Conservation (phyloP, 2,888 invertebrate species). For the Synergus laeviventris region DNA sequence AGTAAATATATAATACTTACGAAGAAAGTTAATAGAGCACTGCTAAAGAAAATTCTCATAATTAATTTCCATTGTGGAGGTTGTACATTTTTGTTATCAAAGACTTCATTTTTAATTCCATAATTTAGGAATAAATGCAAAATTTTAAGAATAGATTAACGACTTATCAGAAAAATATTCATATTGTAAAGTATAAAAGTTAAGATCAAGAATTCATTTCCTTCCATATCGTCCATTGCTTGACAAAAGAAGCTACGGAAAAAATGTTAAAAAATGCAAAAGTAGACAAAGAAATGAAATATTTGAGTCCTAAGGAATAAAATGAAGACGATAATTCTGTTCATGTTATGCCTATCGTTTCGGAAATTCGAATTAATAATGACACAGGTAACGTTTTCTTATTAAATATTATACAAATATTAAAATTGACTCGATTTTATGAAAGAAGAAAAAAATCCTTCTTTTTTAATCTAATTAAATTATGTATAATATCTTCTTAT, state of each 20-base stretch:
- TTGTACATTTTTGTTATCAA: background rate
- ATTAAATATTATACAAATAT: background rate
- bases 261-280: background rate
- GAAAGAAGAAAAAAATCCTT: background rate
- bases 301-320: background rate
- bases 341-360: background rate
- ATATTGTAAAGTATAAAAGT: background rate
- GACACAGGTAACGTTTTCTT: background rate
- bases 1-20: background rate
- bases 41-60: background rate
- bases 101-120: background rate
- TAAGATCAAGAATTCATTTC: background rate
- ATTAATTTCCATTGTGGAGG: background rate
- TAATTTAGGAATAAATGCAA: background rate
- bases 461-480: background rate
- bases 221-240: background rate
- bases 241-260: background rate
- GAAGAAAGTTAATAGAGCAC: too few species aligned
- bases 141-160: background rate
- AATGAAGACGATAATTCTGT: background rate
- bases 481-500: too few species aligned
- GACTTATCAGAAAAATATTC: background rate
- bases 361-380: background rate
- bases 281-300: too few species aligned
- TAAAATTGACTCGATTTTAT: background rate